phyloP scores from a whole-genome alignment of 35 echinoderm and acorn worm species.

The Anneissia japonica region DNA sequence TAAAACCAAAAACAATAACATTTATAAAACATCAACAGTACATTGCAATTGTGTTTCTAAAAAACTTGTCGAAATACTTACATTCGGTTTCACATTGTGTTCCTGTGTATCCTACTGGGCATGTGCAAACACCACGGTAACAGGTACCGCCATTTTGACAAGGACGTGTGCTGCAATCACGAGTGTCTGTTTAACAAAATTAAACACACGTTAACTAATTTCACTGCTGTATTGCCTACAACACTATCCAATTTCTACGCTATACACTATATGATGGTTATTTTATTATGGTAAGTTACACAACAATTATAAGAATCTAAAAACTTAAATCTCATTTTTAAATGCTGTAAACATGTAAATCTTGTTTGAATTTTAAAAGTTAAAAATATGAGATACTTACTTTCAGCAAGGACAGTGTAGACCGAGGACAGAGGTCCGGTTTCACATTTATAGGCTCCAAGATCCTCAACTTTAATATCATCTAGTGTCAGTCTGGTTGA shows the following conservation, averaged over 20 bases:
- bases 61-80: neutral
- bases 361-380: no score
- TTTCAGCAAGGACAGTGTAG: constrained; percentile 68
- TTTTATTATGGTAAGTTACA: no score
- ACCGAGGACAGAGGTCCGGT: constrained; percentile 63
- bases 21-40: neutral
- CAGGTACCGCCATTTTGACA: constrained; percentile 83
- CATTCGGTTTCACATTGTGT: constrained; percentile 44
- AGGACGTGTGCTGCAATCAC: neutral
- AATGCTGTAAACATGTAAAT: no score
- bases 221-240: no score
- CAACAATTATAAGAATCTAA: no score
- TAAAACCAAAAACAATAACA: neutral
- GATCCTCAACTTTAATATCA: constrained; percentile 64
- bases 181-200: neutral
- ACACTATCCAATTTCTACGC: no score
- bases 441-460: constrained; percentile 60
- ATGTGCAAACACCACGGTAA: constrained; percentile 61
- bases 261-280: no score
- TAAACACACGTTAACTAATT: no score
- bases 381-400: no score
- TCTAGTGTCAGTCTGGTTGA: constrained; percentile 66
- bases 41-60: no score
- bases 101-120: constrained; percentile 57
- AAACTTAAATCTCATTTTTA: no score